Base-by-base conservation (phyloP, 2,797 vertebrate species). In the Phrynocephalus forsythii region DNA sequence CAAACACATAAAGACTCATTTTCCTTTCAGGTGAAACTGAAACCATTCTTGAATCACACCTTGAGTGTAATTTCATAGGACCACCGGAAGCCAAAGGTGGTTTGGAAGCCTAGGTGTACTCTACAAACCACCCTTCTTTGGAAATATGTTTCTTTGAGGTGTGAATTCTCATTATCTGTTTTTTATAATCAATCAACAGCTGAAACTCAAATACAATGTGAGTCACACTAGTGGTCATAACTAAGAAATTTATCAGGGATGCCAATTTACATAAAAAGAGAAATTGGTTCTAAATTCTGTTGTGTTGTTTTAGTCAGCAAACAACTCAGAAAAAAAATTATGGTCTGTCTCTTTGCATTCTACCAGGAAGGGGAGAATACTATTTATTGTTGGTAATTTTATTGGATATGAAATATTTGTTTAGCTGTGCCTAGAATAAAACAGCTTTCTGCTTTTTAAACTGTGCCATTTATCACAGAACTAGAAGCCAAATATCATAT, bases 401-500 rank as follows among this genome's bases (percentile, higher is more conserved):
- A 84, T 84, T 84, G 82, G 76, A 68, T 84, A 67, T 86, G 76
- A 87, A 84, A 44, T 73, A 80, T 87, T 90, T 75, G 86, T 77
- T 90, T 82, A 76, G 72, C 33, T 72, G 15, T 60, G 66, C 86
- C 28, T 77, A 38, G n/a, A 68, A 75, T 67, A 83, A 86, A 86
- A 80, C 69, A 82, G 38, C 30, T 71, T 82, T 84, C 72, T 77
- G n/a, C 52, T 71, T 90, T 78, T 71, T 71, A 87, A 90, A 87
- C 5, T 24, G 56, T 71, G 33, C 50, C 44, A 16, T 78, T 90
- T 71, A 84, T 85, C 82, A 87, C 28, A 50, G 24, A 77, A 81
- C 83, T 8, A 30, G 28, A 28, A 90, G 50, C 78, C 72, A 84
- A 87, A 6, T 33, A 9, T 87, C 78, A 63, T 77, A 63, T 86